Conservation (phyloP, 2,113 vertebrate species). For the Corythaeola cristata region DNA sequence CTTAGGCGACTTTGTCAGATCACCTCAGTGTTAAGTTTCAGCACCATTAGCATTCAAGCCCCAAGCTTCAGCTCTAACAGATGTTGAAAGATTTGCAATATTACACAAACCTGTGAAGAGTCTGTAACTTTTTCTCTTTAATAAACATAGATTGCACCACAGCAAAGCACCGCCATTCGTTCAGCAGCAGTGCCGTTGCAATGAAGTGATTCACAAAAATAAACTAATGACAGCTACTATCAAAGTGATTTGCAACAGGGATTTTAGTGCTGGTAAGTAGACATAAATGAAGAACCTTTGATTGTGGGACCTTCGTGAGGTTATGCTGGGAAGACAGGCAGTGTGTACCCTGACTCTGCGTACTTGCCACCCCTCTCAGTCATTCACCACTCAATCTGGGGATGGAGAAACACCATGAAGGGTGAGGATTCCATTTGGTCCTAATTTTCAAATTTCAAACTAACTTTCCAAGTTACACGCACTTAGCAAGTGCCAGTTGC, state of each 20-base stretch:
- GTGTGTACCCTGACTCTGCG: neutral
- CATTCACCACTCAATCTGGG: neutral
- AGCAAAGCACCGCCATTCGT: rapidly evolving
- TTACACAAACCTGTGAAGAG: neutral
- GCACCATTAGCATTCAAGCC: slow-evolving; percentile 13
- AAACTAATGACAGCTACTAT: neutral
- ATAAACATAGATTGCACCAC: neutral
- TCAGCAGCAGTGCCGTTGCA: neutral
- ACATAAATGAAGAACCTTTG: neutral
- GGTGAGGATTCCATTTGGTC: neutral
- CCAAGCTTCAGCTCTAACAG: slow-evolving; percentile 9
- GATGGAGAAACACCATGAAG: neutral
- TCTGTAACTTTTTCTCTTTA: slow-evolving; percentile 8
- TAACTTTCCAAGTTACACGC: neutral
- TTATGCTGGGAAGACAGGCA: neutral
- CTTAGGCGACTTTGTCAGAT: slow-evolving; percentile 14
- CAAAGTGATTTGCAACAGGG: neutral
- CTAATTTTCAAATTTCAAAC: neutral
- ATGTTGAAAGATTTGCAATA: slow-evolving; percentile 30
- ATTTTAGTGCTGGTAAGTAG: neutral
- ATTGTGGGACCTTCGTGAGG: rapidly evolving
- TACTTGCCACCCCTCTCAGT: neutral
- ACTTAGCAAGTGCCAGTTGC: neutral
- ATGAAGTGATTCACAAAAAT: neutral
- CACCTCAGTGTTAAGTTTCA: neutral